phyloP scores from a whole-genome alignment of 2,113 vertebrate genomes.

The Centropus bengalensis region DNA sequence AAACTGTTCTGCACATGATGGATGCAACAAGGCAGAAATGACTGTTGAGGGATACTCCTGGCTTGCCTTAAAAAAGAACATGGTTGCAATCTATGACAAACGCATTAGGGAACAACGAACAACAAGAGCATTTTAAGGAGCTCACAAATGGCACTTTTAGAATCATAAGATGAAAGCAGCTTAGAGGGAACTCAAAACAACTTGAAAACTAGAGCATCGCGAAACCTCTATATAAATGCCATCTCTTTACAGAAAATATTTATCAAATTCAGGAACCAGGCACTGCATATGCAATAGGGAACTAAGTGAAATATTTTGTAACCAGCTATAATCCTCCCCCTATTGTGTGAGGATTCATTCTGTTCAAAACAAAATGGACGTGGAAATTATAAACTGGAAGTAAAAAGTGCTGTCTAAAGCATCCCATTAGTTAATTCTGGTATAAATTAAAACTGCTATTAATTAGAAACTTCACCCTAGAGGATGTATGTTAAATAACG shows the following conservation, averaged over 20 bases:
- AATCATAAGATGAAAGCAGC: neutral
- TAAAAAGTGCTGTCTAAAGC: neutral
- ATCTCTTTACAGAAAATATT: neutral
- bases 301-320: neutral
- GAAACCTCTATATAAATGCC: neutral
- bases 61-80: constrained; percentile 20
- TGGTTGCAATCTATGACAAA: neutral
- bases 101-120: neutral
- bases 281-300: neutral
- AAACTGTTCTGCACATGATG: constrained; percentile 7
- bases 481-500: neutral
- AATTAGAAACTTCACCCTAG: neutral
- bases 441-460: neutral
- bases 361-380: neutral
- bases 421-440: neutral
- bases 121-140: constrained; percentile 16
- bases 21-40: constrained; percentile 42
- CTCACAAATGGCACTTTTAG: neutral
- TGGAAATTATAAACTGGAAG: neutral
- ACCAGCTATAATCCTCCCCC: neutral
- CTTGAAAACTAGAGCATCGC: neutral
- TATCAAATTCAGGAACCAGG: neutral
- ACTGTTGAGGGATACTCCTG: constrained; percentile 9
- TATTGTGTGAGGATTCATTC: neutral
- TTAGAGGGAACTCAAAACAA: neutral